Percentiles rank a stretch among this genome's conserved stretches.
These are phyloP conservation scores for Grallaria varia DNA, from an alignment of 2,113 vertebrate genomes.

Conservation along the genomic window DNA sequence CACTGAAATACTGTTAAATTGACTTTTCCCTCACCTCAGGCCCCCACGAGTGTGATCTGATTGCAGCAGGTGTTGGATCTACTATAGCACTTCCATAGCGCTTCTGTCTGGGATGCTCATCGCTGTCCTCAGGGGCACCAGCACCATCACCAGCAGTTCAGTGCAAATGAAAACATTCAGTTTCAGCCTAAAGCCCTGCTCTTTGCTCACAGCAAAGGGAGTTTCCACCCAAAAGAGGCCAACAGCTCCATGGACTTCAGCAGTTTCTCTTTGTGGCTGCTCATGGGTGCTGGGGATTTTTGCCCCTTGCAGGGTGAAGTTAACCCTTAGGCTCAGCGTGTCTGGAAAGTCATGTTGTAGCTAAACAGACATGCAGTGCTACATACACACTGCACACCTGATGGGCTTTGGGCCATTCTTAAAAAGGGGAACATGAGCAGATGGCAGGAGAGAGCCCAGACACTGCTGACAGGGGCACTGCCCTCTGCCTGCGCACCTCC, in stretches of 20 bases:
- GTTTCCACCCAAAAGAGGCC: background rate
- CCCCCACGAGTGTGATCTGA: background rate
- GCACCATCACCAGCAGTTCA: no score
- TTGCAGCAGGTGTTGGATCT: background rate
- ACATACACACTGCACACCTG: background rate
- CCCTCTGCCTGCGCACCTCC: background rate
- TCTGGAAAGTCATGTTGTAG: background rate
- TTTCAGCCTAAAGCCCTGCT: background rate
- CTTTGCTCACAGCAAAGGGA: background rate
- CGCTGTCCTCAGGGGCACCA: background rate
- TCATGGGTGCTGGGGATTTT: background rate
- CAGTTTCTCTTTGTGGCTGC: background rate
- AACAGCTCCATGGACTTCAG: background rate
- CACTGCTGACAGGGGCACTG: background rate
- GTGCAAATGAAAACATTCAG: background rate
- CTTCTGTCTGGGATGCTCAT: background rate
- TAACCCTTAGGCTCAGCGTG: background rate
- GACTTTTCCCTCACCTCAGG: conserved; percentile 48
- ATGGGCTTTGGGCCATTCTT: background rate
- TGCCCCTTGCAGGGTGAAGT: background rate
- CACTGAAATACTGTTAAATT: conserved; percentile 32
- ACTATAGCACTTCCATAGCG: background rate
- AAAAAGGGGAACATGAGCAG: background rate
- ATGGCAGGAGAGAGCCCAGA: background rate
- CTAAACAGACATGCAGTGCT: background rate